A percentile compares a stretch with the other conserved stretches of the same genome.
Evolutionary conservation across 1,140 invertebrate species (phyloP).

Genomic region (Drosophila parabipectinata): DNA sequence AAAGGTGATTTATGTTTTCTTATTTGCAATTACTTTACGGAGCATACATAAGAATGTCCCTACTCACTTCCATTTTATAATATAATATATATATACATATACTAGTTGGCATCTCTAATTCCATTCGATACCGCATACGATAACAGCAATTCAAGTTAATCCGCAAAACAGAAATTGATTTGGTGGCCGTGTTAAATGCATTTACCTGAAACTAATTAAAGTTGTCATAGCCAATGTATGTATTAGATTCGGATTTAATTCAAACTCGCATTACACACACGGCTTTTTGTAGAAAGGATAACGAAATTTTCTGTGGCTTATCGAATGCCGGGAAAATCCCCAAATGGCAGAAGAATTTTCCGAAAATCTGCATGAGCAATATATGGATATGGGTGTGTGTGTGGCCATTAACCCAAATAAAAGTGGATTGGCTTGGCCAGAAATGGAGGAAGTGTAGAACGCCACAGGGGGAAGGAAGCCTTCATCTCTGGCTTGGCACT

Average conservation of each 20-base stretch:
- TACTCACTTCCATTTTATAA: too few relatives aligned
- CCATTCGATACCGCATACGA: background rate
- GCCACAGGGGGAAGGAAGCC: constrained; percentile 10
- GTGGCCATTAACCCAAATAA: constrained; percentile 41
- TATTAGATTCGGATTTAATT: constrained; percentile 21
- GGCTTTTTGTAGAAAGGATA: background rate
- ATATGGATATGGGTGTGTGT: constrained; percentile 8
- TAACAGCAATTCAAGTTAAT: constrained; percentile 33
- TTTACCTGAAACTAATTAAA: constrained; percentile 66
- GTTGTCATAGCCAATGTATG: constrained; percentile 10
- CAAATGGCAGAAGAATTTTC: constrained; percentile 5
- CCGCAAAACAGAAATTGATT: constrained; percentile 61
- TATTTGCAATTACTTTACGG: background rate
- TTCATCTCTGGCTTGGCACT: background rate
- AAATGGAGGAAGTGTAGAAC: constrained; percentile 11
- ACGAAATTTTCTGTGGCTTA: constrained; percentile 11
- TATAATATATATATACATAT: background rate
- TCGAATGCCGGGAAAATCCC: constrained; percentile 6
- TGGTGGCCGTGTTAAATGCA: constrained; percentile 55
- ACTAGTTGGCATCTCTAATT: background rate
- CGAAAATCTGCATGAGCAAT: constrained; percentile 2
- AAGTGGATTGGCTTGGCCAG: constrained; percentile 10
- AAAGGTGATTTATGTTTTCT: background rate
- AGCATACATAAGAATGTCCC: too few relatives aligned
- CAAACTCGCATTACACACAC: background rate